These are phyloP conservation scores for Nemopilema nomurai DNA, from an alignment of 30 jellyfish, hydroid and myxozoan genomes.

Conservation along the genomic window DNA sequence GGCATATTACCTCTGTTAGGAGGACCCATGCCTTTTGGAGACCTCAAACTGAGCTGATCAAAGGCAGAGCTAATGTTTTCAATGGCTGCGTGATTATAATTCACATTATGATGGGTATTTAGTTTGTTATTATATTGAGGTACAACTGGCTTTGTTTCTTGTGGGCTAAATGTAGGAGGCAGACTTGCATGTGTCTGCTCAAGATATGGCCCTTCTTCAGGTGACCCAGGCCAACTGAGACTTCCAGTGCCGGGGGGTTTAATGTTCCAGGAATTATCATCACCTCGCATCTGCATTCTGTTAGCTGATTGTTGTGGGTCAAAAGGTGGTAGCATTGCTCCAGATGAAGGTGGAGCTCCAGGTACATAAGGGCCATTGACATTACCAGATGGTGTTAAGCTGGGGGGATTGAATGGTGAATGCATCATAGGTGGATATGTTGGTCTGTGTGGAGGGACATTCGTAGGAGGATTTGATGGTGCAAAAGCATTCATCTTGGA, in stretches of 20 bases:
- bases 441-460: background rate
- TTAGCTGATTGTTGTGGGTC: background rate
- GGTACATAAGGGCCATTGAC: background rate
- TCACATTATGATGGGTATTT: background rate
- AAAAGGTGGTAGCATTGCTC: background rate
- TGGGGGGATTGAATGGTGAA: background rate
- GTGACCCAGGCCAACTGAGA: conserved; percentile 52
- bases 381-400: background rate
- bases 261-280: background rate
- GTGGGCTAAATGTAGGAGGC: background rate
- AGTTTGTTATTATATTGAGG: background rate
- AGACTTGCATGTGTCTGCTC: background rate
- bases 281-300: background rate
- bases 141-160: background rate
- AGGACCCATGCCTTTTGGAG: background rate
- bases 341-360: background rate
- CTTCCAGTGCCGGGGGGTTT: conserved; percentile 4
- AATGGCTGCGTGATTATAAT: background rate
- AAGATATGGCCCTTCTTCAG: conserved; percentile 1
- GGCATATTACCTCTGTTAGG: background rate
- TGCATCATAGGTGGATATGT: background rate
- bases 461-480: background rate
- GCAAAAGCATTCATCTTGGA: conserved; percentile 9
- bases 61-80: background rate
- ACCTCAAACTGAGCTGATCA: background rate